Evolutionary conservation across 2,888 invertebrate genomes (phyloP).

Genomic region (Erebia palarica): DNA sequence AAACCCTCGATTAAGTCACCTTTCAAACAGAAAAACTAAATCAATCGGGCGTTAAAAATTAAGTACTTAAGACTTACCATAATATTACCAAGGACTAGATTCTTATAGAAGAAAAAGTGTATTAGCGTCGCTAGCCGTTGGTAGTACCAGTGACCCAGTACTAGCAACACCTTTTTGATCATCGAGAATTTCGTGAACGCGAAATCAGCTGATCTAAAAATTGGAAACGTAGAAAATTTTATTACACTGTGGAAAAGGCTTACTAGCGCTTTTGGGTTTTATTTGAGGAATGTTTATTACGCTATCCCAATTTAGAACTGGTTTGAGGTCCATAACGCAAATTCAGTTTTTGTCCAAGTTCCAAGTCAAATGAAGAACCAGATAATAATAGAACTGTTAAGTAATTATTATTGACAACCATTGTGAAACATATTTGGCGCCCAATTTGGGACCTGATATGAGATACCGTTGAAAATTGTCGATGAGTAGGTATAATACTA

Average conservation of each 20-base stretch:
- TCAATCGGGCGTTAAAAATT: too few species aligned
- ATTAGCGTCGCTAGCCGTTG: constrained; percentile 87
- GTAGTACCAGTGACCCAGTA: constrained; percentile 93
- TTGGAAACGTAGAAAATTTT: neutral
- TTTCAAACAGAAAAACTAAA: too few species aligned
- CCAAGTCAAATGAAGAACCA: too few species aligned
- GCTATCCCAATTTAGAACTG: neutral
- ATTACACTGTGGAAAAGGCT: neutral
- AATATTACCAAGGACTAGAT: constrained; percentile 87
- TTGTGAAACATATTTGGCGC: neutral
- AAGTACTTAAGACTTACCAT: constrained; percentile 66
- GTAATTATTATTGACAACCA: too few species aligned
- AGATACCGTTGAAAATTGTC: neutral
- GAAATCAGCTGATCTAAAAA: constrained; percentile 88
- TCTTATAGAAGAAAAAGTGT: constrained; percentile 94
- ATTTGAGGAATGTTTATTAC: too few species aligned
- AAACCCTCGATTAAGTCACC: too few species aligned
- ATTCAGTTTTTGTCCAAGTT: too few species aligned
- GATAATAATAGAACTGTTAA: too few species aligned
- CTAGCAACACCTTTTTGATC: constrained; percentile 88
- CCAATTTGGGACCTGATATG: neutral
- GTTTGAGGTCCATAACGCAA: too few species aligned
- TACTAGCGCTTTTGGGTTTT: too few species aligned
- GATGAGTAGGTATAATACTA: too few species aligned
- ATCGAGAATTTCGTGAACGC: constrained; percentile 92